Conservation (phyloP, 2,888 invertebrate genomes). For the Leucophenga montana region DNA sequence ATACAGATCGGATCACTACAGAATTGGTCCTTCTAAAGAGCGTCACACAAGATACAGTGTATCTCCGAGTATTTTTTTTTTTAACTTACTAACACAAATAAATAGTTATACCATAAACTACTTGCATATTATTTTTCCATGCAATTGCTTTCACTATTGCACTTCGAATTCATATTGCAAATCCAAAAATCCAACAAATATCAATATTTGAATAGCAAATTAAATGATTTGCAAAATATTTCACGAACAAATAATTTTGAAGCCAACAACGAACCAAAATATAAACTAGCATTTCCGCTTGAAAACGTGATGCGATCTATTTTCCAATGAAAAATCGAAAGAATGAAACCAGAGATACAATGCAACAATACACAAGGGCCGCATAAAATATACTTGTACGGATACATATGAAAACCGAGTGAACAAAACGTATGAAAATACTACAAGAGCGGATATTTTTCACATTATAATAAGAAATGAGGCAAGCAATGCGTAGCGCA, state of each 20-base stretch:
- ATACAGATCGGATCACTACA: too few relatives aligned
- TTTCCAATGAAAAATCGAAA: conserved; percentile 35
- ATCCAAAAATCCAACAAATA: neutral
- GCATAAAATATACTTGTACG: conserved; percentile 35
- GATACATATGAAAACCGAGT: conserved; percentile 24
- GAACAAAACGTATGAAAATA: conserved; percentile 57
- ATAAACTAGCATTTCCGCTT: conserved; percentile 45
- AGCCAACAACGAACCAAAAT: conserved; percentile 27
- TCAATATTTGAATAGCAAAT: conserved; percentile 33
- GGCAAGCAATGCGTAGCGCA: conserved; percentile 60
- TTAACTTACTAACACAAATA: too few relatives aligned
- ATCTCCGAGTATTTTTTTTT: too few relatives aligned
- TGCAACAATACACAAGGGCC: conserved; percentile 48
- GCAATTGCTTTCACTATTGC: conserved; percentile 30
- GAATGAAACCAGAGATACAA: neutral
- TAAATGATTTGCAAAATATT: conserved; percentile 58
- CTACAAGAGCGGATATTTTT: conserved; percentile 65
- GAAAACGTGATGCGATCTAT: conserved; percentile 45
- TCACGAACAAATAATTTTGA: conserved; percentile 52
- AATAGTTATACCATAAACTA: too few relatives aligned
- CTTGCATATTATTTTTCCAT: too few relatives aligned
- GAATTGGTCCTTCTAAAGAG: too few relatives aligned
- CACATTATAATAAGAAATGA: conserved; percentile 67
- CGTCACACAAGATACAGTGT: too few relatives aligned
- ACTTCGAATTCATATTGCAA: neutral